Percentiles rank a stretch among this genome's conserved stretches.
These are phyloP conservation scores for Tricholaema leucomelas DNA, from an alignment of 2,113 vertebrate genomes.

Conservation along the genomic window DNA sequence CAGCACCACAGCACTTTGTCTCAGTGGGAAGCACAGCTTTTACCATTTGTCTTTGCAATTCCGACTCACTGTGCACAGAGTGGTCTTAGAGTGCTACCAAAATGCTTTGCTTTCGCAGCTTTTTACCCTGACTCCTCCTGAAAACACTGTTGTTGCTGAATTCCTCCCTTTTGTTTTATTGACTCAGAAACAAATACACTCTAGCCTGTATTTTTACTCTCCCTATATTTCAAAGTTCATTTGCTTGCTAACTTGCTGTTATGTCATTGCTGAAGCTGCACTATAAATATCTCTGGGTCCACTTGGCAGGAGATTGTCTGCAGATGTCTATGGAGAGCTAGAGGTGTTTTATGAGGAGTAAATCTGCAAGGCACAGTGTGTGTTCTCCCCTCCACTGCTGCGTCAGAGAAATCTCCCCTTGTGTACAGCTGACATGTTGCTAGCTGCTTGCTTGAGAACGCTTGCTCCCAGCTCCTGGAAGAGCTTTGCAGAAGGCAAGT, in stretches of 20 bases:
- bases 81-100: not conserved
- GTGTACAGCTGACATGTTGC: not conserved
- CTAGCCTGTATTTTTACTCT: not conserved
- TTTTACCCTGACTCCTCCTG: not conserved
- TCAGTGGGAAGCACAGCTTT: not conserved
- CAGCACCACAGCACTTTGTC: not conserved
- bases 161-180: not conserved
- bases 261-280: not conserved
- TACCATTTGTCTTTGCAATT: conserved; percentile 18
- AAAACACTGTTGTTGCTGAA: conserved; percentile 6
- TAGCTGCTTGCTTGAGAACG: not conserved
- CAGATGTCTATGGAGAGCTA: not conserved
- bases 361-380: not conserved
- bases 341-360: not conserved
- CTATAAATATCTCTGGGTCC: not conserved
- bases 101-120: not conserved
- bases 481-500: not conserved
- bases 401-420: not conserved
- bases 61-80: not conserved
- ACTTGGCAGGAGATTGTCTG: not conserved
- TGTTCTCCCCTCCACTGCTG: not conserved
- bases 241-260: conserved; percentile 14
- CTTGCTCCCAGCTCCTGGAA: not conserved
- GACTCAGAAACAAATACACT: not conserved
- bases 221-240: not conserved